Evolutionary conservation across 2,113 vertebrate species (phyloP), one percentile per base, ranked within the genome.

Genomic region (Tretioscincus oriximinensis): DNA sequence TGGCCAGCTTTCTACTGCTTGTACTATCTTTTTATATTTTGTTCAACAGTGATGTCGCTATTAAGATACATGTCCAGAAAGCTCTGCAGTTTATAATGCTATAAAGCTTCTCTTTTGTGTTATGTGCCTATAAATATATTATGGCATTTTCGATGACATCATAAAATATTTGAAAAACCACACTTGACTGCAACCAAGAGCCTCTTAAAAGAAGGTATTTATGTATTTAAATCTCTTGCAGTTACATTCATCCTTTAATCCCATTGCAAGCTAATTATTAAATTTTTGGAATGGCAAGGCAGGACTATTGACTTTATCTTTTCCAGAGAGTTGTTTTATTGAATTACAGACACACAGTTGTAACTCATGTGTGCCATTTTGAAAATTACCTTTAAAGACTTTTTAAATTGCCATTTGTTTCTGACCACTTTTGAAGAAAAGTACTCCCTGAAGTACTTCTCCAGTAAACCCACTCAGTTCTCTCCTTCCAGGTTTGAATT

Each of bases 31-130:
- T 80, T 83, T 64, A 3, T 78, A 45, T 84, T 81, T 89, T 84
- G 41, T 76, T 82, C 73, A 70, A 2, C 35, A 58, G 70, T 72
- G 3, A 58, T 82, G 24, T 47, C 0, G 24, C 85, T 86, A 81
- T 72, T 83, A 84, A 80, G 54, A 28, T 35, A 66, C 47, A 54
- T 58, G 86, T 66, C n/a, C 81, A 68, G 76, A 85, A 87, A 72
- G 18, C 73, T 74, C 7, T 80, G 16, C 10, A 54, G 64, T 88
- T 85, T 16, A n/a, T 69, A 69, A 28, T 78, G 26, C 9, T 78
- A 60, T 80, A 60, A 77, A 81, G 84, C 66, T 82, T 70, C 54
- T 75, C 51, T 81, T 41, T 78, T 84, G 22, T 73, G n/a, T 80
- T 85, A 21, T 41, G 80, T 47, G 76, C 26, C 73, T 84, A 1